Percentiles rank a stretch among this genome's conserved stretches.
Conservation (phyloP, 2,113 vertebrate species). For the Progne subis region DNA sequence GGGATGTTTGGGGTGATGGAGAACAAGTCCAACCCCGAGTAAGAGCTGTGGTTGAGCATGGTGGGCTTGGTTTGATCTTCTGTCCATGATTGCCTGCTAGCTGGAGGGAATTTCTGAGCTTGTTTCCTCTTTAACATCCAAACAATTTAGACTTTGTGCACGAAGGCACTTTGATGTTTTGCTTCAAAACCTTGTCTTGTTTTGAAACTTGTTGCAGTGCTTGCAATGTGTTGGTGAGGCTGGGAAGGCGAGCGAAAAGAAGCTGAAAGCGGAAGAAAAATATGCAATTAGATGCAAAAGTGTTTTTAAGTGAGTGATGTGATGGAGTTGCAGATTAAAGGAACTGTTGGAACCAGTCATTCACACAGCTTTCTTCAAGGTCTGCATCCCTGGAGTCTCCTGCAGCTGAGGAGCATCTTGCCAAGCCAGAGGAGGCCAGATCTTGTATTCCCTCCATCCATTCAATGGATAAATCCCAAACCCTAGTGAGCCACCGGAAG, state of each 20-base stretch:
- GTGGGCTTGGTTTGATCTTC: neutral
- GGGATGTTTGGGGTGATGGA: neutral
- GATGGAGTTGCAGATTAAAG: neutral
- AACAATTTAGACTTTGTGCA: neutral
- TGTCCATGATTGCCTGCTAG: neutral
- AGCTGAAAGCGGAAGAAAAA: neutral
- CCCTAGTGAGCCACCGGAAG: neutral
- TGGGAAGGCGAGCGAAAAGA: neutral
- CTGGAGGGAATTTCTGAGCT: neutral
- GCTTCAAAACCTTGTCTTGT: neutral
- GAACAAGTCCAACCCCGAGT: neutral
- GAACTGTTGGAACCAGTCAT: neutral
- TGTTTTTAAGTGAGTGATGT: neutral
- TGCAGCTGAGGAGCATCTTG: neutral
- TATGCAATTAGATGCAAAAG: neutral
- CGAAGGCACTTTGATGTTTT: neutral
- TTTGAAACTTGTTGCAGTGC: neutral
- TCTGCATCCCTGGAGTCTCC: neutral
- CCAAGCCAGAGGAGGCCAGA: neutral
- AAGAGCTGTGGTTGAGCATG: neutral
- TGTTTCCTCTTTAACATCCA: neutral
- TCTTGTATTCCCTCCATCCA: neutral
- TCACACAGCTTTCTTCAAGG: neutral
- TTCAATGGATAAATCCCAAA: neutral
- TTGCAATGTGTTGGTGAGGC: neutral